Evolutionary conservation across 2,113 vertebrate genomes (phyloP).

Genomic region (Heteronetta atricapilla): DNA sequence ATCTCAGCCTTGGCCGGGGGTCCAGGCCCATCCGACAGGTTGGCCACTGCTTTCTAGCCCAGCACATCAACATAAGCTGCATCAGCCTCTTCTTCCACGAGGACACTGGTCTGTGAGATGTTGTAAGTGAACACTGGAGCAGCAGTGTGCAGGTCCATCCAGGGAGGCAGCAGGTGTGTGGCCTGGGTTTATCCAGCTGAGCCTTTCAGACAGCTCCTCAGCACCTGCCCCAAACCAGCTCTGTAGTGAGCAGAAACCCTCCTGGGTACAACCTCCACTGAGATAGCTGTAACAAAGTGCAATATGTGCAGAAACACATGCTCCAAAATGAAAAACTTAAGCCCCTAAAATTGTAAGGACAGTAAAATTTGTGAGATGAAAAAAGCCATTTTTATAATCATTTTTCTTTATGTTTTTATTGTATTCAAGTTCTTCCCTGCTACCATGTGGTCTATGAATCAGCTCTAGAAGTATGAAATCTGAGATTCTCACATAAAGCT

Average conservation of each 20-base stretch:
- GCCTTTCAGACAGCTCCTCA: neutral
- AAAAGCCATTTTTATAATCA: neutral
- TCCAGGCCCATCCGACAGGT: neutral
- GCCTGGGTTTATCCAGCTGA: accelerated
- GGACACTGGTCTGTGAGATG: accelerated
- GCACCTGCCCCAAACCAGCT: neutral
- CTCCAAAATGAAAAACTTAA: neutral
- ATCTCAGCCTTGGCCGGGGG: neutral
- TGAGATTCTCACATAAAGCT: neutral
- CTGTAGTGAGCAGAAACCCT: neutral
- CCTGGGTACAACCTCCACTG: neutral
- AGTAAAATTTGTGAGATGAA: neutral
- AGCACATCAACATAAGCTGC: neutral
- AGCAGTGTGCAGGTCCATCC: neutral
- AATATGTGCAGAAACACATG: neutral
- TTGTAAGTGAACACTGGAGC: neutral
- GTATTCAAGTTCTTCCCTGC: neutral
- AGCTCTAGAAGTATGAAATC: neutral
- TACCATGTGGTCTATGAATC: neutral
- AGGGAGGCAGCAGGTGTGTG: neutral
- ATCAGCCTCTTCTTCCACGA: accelerated
- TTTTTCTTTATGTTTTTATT: neutral
- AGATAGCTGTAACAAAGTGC: neutral
- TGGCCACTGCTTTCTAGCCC: neutral
- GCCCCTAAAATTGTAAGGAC: neutral